Base-by-base conservation (phyloP, 2,113 vertebrate genomes). In the Otus sunia region DNA sequence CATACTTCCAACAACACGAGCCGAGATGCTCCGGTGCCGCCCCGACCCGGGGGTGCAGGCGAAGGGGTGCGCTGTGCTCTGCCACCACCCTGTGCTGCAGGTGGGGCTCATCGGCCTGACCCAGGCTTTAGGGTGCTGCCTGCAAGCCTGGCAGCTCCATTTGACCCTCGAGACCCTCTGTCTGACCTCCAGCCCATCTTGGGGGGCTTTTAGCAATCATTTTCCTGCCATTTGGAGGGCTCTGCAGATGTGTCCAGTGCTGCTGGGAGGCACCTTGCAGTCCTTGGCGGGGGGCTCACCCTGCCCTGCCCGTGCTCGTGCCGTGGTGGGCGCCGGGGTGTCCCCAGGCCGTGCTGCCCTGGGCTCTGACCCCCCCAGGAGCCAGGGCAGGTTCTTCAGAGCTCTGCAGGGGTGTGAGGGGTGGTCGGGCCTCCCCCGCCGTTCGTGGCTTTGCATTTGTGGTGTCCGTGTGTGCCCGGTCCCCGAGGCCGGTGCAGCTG, bases 21-120 rank as follows among this genome's bases (percentile, higher is more conserved):
- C n/a, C 3, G 85, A 63, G 85, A 77, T 16, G 19, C 32, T 41
- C 7, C 8, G 5, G 47, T 21, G 17, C 64, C 4, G 9, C 45
- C 60, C 58, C 22, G 67, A 0, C 39, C 26, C 14, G 1, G 1
- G 18, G 1, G 0, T 4, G 14, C 5, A 1, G 9, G 2, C 8
- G 71, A 29, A 37, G 75, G 45, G 6, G 3, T 25, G 34, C 50
- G 36, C 25, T 0, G 15, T 16, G 0, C 1, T 3, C 3, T 6
- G 43, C 43, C 43, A 43, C 43, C 16, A 18, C 43, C 43, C 43
- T 9, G 36, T 0, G 0, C 68, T 67, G 47, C 49, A 6, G 19
- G 45, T 5, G 45, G 45, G 18, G 45, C 18, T 21, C 45, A 6
- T 47, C 9, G 45, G 45, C 8, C 32, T 26, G 26, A 32, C 63